Percentiles rank a stretch among this genome's conserved stretches.
phyloP scores from a whole-genome alignment of 2,113 vertebrate species.

The Sterna hirundo region DNA sequence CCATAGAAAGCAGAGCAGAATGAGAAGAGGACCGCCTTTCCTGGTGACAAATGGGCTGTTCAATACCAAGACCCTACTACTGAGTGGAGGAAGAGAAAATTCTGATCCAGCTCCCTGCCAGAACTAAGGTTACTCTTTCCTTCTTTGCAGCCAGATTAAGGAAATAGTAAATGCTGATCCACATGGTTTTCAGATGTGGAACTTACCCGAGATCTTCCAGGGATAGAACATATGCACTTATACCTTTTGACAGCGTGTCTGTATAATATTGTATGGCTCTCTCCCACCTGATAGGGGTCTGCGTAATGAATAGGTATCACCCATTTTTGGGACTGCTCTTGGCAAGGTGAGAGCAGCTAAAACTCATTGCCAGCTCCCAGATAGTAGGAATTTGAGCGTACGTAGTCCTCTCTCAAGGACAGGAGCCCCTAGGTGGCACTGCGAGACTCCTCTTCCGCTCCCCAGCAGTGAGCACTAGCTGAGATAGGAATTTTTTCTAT shows the following conservation, averaged over 20 bases:
- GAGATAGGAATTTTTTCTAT: not conserved
- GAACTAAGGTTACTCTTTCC: not conserved
- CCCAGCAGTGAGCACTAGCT: no score
- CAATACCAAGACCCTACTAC: not conserved
- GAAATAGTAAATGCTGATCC: not conserved
- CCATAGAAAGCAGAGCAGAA: not conserved
- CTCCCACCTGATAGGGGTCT: not conserved
- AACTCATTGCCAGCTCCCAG: not conserved
- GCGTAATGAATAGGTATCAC: not conserved
- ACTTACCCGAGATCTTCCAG: not conserved
- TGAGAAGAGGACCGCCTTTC: accelerated
- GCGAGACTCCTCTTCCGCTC: not conserved
- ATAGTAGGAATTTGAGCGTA: accelerated
- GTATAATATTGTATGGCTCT: not conserved
- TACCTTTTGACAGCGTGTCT: not conserved
- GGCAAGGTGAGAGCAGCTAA: not conserved
- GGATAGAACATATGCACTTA: accelerated
- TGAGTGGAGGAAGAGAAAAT: not conserved
- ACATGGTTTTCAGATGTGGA: not conserved
- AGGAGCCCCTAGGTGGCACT: conserved; percentile 1
- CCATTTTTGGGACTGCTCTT: not conserved
- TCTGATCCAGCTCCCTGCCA: not conserved
- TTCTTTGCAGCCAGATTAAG: not conserved
- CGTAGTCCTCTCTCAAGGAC: not conserved
- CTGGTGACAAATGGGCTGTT: not conserved